A percentile compares a stretch with the other conserved stretches of the same genome.
These are phyloP conservation scores for Plestiodon gilberti DNA, from an alignment of 2,113 vertebrate genomes.

Conservation along the genomic window DNA sequence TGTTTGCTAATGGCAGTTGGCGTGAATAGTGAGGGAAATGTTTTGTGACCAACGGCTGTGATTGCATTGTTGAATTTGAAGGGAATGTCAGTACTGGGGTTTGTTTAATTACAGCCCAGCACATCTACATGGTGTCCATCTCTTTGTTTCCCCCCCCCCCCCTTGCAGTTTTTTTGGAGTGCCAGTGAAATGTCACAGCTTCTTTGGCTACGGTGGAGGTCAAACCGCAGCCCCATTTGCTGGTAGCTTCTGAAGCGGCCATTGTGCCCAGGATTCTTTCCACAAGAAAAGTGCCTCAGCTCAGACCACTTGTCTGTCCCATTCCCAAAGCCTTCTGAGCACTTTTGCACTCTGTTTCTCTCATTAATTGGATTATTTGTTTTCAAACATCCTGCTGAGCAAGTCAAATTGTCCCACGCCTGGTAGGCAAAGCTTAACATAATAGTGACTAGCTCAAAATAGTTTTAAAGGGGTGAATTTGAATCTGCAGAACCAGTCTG, in stretches of 20 bases:
- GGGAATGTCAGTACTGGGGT: constrained; percentile 37
- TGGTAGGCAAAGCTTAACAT: constrained; percentile 57
- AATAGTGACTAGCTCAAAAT: constrained; percentile 45
- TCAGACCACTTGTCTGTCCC: constrained; percentile 32
- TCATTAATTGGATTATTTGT: constrained; percentile 61
- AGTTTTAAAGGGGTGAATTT: constrained; percentile 19
- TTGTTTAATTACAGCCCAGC: constrained; percentile 27
- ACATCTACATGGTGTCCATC: fast-evolving
- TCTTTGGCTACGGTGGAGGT: constrained; percentile 6
- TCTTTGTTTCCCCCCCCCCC: background rate
- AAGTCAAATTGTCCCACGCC: constrained; percentile 41
- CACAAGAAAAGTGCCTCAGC: fast-evolving
- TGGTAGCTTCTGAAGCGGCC: background rate
- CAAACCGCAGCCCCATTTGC: background rate
- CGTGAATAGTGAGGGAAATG: constrained; percentile 1
- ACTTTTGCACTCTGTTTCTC: constrained; percentile 61
- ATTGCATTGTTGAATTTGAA: fast-evolving
- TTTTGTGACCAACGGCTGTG: constrained; percentile 35
- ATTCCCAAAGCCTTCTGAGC: constrained; percentile 45
- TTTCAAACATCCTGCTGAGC: constrained; percentile 55
- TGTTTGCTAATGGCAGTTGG: constrained; percentile 31
- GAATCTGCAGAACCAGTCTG: constrained; percentile 19
- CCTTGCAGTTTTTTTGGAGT: constrained; percentile 4
- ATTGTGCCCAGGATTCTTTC: constrained; percentile 10
- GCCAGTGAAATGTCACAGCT: constrained; percentile 24